phyloP scores from a whole-genome alignment of 2,888 invertebrate species.

The Meghimatium bilineatum region DNA sequence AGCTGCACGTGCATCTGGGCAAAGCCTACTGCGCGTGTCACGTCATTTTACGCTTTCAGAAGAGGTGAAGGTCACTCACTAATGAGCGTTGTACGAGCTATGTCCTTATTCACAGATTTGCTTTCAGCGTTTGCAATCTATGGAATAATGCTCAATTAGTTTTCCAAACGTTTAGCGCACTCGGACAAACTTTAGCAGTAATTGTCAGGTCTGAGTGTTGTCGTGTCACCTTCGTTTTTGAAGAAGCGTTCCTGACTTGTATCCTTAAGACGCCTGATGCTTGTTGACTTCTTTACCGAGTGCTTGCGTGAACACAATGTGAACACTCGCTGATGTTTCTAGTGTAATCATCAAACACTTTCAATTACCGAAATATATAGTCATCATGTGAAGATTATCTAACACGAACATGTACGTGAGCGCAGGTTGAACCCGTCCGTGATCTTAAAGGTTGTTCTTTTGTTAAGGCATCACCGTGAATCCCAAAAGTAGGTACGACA shows the following conservation, averaged over 20 bases:
- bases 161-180: not conserved
- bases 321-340: not conserved
- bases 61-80: slow-evolving; percentile 17
- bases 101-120: not conserved
- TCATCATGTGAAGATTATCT: not conserved
- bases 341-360: not conserved
- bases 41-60: slow-evolving; percentile 10
- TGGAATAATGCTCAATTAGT: slow-evolving; percentile 34
- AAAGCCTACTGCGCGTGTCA: slow-evolving; percentile 16
- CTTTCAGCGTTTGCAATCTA: slow-evolving; percentile 12
- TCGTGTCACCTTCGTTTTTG: slow-evolving; percentile 3
- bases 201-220: slow-evolving; percentile 35
- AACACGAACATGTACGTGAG: not conserved
- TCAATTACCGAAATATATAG: not conserved
- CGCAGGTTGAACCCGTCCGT: too few relatives aligned
- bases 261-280: not conserved
- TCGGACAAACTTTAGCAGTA: not conserved
- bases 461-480: too few relatives aligned
- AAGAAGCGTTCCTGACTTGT: not conserved
- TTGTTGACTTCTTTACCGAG: slow-evolving; percentile 16
- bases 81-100: slow-evolving; percentile 39
- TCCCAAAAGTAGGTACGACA: too few relatives aligned
- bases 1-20: slow-evolving; percentile 12
- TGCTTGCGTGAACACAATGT: slow-evolving; percentile 4
- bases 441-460: too few relatives aligned